Percentiles rank a stretch among this genome's conserved stretches.
These are phyloP conservation scores for Xanthorhoe designata DNA, from an alignment of 2,888 invertebrate species.

Conservation along the genomic window DNA sequence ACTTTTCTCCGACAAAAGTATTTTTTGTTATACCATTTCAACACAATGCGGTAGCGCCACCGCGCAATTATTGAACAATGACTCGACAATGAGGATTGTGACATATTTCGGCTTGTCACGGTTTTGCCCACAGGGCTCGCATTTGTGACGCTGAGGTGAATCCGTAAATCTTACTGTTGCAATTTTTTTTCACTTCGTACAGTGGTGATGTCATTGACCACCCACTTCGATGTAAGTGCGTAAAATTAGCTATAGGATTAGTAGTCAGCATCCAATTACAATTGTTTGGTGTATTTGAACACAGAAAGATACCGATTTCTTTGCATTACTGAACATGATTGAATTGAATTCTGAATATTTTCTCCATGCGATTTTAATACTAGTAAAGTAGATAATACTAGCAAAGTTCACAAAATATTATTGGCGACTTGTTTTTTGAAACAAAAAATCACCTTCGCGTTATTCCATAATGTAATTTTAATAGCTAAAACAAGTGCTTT, in stretches of 20 bases:
- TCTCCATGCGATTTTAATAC: not conserved
- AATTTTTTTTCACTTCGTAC: constrained; percentile 39
- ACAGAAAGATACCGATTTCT: constrained; percentile 31
- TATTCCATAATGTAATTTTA: constrained; percentile 44
- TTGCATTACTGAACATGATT: constrained; percentile 2
- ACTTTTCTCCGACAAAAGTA: constrained; percentile 64
- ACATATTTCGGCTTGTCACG: constrained; percentile 70
- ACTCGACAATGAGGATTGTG: constrained; percentile 65
- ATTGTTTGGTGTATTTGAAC: constrained; percentile 39
- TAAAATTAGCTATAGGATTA: constrained; percentile 66
- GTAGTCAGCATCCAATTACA: constrained; percentile 53
- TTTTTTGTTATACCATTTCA: constrained; percentile 55
- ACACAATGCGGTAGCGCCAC: constrained; percentile 79
- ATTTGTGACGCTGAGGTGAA: constrained; percentile 59
- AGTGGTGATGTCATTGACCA: constrained; percentile 58
- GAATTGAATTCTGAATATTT: not conserved
- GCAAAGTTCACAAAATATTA: not conserved
- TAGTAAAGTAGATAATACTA: not conserved
- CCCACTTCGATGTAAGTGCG: constrained; percentile 61
- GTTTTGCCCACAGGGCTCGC: constrained; percentile 64
- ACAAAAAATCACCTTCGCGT: not conserved
- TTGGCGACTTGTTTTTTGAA: constrained; percentile 4
- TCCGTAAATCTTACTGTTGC: constrained; percentile 46
- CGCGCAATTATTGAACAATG: constrained; percentile 57
- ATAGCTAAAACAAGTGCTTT: constrained; percentile 46